These are phyloP conservation scores for Amblyopsis rosae DNA, from an alignment of 2,113 vertebrate genomes.

Conservation along the genomic window DNA sequence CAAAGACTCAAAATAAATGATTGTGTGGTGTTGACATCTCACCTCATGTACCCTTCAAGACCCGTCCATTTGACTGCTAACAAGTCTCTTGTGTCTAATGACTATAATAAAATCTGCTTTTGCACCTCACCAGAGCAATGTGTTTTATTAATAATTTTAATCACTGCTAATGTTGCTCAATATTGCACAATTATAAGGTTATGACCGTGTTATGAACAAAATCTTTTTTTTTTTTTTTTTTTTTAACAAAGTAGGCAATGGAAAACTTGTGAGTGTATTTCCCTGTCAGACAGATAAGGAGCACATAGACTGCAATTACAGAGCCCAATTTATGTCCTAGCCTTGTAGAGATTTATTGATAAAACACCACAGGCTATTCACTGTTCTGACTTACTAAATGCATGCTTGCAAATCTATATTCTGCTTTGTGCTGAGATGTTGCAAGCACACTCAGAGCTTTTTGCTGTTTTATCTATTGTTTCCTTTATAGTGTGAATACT, in stretches of 20 bases:
- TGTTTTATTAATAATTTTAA: slow-evolving; percentile 21
- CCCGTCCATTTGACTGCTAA: slow-evolving; percentile 47
- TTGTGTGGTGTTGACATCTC: slow-evolving; percentile 10
- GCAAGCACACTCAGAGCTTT: not conserved
- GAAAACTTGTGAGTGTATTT: not conserved
- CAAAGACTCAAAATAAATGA: not conserved
- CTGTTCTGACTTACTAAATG: not conserved
- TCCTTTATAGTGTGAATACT: too few species aligned
- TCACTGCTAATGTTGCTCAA: not conserved
- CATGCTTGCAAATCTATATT: not conserved
- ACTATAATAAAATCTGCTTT: slow-evolving; percentile 50
- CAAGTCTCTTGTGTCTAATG: slow-evolving; percentile 25
- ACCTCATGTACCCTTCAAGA: slow-evolving; percentile 36
- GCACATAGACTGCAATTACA: not conserved
- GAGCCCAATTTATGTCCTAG: not conserved
- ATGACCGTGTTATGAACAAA: too few species aligned
- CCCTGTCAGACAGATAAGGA: not conserved
- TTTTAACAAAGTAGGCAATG: not conserved
- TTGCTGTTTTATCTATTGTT: not conserved
- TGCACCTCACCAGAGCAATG: slow-evolving; percentile 14
- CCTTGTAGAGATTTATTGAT: not conserved
- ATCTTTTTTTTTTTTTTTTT: too few species aligned
- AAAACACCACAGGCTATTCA: not conserved
- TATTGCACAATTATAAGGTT: too few species aligned
- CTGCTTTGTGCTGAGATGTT: not conserved